These are phyloP conservation scores for Ploceus nigricollis DNA, from an alignment of 2,113 vertebrate genomes.

Conservation along the genomic window DNA sequence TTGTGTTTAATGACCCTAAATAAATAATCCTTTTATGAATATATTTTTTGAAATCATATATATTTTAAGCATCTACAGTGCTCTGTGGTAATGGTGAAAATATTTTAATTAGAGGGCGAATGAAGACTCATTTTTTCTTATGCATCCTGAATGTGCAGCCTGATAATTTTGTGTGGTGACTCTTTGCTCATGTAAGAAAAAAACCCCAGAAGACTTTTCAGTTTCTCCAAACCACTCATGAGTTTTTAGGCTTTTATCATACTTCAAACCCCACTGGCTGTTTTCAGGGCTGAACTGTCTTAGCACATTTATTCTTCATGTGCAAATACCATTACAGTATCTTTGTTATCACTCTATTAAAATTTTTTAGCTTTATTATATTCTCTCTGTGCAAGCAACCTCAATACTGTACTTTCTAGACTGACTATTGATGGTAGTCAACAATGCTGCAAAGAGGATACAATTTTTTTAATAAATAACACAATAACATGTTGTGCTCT, in stretches of 20 bases:
- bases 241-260: not conserved
- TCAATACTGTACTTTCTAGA: not conserved
- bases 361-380: not conserved
- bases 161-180: not conserved
- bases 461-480: not conserved
- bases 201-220: not conserved
- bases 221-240: not conserved
- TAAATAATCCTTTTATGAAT: not conserved
- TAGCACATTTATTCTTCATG: not conserved
- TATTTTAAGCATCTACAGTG: not conserved
- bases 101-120: not conserved
- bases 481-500: not conserved
- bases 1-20: not conserved
- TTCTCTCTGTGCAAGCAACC: not conserved
- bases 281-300: not conserved
- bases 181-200: not conserved
- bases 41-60: not conserved
- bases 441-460: not conserved
- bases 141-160: not conserved
- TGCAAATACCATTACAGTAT: not conserved
- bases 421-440: not conserved
- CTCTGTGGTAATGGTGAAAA: not conserved
- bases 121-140: not conserved
- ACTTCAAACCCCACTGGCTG: not conserved
- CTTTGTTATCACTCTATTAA: not conserved